Conservation (phyloP, 2,113 vertebrate species). For the Galemys pyrenaicus region DNA sequence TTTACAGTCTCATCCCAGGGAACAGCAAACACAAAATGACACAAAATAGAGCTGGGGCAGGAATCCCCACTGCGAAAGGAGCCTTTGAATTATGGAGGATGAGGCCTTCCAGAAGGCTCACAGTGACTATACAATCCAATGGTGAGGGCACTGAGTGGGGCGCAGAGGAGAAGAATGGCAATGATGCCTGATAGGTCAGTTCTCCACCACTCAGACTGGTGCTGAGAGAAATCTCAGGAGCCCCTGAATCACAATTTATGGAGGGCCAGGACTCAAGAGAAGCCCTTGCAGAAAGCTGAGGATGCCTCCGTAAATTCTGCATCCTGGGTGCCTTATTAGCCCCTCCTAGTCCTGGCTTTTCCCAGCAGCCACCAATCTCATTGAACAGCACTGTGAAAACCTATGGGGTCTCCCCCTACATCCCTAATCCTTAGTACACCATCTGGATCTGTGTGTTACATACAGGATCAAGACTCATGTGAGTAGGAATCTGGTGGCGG, state of each 20-base stretch:
- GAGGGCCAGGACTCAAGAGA: background rate
- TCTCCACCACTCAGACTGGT: background rate
- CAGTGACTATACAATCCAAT: too few relatives aligned
- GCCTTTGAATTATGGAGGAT: background rate
- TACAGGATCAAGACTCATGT: background rate
- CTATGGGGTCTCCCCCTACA: background rate
- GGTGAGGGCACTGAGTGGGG: background rate
- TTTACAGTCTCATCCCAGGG: background rate
- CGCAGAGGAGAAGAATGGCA: background rate
- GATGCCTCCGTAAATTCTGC: background rate
- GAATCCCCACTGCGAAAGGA: background rate
- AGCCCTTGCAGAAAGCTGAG: background rate
- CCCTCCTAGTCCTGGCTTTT: background rate
- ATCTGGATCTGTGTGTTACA: background rate
- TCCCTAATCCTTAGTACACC: background rate
- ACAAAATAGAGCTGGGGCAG: background rate
- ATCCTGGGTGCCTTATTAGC: background rate
- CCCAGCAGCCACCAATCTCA: background rate
- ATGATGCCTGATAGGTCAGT: fast-evolving
- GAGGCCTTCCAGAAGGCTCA: background rate
- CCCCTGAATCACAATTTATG: fast-evolving
- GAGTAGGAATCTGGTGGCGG: background rate
- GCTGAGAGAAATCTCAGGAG: background rate
- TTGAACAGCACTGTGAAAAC: background rate
- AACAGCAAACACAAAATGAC: background rate